Percentiles rank a stretch among this genome's conserved stretches.
Evolutionary conservation across 2,113 vertebrate genomes (phyloP).

Genomic region (Rhabdomys dilectus): DNA sequence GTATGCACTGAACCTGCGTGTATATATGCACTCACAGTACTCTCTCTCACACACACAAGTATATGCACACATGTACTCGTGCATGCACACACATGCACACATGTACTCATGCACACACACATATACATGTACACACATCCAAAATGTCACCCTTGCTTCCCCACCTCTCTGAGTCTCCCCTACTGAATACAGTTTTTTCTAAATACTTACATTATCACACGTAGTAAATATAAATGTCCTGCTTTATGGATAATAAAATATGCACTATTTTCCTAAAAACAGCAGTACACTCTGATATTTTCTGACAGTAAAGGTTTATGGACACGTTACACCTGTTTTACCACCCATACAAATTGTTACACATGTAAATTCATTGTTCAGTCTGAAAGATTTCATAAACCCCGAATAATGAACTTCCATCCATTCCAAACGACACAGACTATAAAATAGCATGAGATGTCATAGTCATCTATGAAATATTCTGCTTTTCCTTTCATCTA

Average conservation of each 20-base stretch:
- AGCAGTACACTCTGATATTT: constrained; percentile 36
- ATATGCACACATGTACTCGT: background rate
- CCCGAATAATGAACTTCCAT: constrained; percentile 55
- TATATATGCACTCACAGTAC: too few species aligned
- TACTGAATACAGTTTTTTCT: constrained; percentile 18
- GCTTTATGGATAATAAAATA: constrained; percentile 62
- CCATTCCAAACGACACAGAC: constrained; percentile 38
- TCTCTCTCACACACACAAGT: too few species aligned
- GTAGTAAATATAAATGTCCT: constrained; percentile 48
- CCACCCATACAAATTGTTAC: constrained; percentile 38
- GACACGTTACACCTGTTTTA: constrained; percentile 61
- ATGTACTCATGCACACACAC: background rate
- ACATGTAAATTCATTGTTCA: constrained; percentile 47
- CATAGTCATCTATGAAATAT: constrained; percentile 68
- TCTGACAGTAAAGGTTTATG: constrained; percentile 69
- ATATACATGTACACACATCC: background rate
- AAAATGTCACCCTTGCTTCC: background rate
- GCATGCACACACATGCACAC: background rate
- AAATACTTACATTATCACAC: constrained; percentile 13
- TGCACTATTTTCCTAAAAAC: constrained; percentile 63
- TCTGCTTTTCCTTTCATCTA: background rate
- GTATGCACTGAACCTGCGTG: too few species aligned
- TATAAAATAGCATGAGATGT: constrained; percentile 55
- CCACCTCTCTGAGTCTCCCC: background rate
- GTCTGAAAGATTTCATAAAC: constrained; percentile 65